A percentile compares a stretch with the other conserved stretches of the same genome.
These are phyloP conservation scores for Callocephalon fimbriatum DNA, from an alignment of 2,113 vertebrate species.

Conservation along the genomic window DNA sequence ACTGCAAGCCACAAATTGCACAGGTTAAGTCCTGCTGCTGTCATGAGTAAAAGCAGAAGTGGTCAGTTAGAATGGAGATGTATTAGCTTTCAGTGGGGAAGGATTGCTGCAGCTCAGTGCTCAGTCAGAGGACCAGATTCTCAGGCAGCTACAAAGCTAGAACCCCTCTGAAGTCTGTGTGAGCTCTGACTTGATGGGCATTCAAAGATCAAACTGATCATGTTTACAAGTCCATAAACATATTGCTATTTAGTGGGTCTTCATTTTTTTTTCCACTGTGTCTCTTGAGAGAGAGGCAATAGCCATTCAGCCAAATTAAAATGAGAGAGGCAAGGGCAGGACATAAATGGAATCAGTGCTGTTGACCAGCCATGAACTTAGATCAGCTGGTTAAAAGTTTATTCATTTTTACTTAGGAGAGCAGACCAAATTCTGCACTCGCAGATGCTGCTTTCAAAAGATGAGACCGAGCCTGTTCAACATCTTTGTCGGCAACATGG, in stretches of 20 bases:
- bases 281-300: not conserved
- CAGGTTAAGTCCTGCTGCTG: not conserved
- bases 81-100: not conserved
- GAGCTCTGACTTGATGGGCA: not conserved
- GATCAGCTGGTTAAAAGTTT: not conserved
- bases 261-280: rapidly evolving
- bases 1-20: not conserved
- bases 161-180: not conserved
- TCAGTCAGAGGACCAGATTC: not conserved
- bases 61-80: not conserved
- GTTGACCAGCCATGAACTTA: not conserved
- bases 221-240: not conserved
- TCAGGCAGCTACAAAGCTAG: not conserved
- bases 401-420: not conserved
- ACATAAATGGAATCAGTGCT: not conserved
- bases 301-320: not conserved
- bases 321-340: not conserved
- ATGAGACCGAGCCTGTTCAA: not conserved
- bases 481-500: not conserved
- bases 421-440: not conserved
- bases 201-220: not conserved
- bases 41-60: not conserved
- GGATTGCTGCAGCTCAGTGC: not conserved
- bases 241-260: not conserved
- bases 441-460: not conserved